Conservation (phyloP, 2,113 vertebrate genomes). For the Perccottus glenii region DNA sequence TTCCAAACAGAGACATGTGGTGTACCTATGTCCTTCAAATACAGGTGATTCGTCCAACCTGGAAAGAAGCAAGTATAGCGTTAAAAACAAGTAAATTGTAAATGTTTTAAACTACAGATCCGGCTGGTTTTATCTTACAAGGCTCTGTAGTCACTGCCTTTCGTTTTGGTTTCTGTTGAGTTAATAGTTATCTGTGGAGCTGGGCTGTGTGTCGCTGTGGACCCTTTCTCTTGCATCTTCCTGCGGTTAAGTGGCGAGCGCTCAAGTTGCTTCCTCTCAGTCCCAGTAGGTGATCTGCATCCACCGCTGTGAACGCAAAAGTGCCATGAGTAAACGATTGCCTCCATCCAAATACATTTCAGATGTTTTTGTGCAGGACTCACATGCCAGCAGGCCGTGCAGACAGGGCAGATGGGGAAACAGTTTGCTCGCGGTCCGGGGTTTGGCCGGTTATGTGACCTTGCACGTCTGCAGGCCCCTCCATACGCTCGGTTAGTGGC, state of each 20-base stretch:
- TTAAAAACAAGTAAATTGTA: neutral
- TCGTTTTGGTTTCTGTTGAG: conserved; percentile 44
- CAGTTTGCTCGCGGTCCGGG: conserved; percentile 82
- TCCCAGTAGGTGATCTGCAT: conserved; percentile 88
- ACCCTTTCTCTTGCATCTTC: conserved; percentile 58
- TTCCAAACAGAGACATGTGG: neutral
- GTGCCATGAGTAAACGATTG: neutral
- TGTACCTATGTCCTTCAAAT: conserved; percentile 66
- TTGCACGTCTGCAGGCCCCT: conserved; percentile 62
- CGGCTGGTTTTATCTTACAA: conserved; percentile 25
- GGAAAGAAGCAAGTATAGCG: neutral
- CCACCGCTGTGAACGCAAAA: conserved; percentile 80
- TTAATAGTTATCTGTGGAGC: conserved; percentile 6
- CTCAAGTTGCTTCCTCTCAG: conserved; percentile 69
- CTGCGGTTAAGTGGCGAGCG: conserved; percentile 86
- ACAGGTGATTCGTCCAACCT: conserved; percentile 56
- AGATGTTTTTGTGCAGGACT: conserved; percentile 62
- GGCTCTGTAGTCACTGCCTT: conserved; percentile 42
- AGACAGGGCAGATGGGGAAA: conserved; percentile 81
- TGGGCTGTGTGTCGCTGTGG: conserved; percentile 28
- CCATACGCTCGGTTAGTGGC: conserved; percentile 79
- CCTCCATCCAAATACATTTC: neutral
- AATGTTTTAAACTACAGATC: too few relatives aligned
- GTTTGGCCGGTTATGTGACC: conserved; percentile 74
- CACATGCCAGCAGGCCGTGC: conserved; percentile 88